Percentiles rank a stretch among this genome's conserved stretches.
phyloP scores from a whole-genome alignment of 2,888 invertebrate genomes.

The Myathropa florea region DNA sequence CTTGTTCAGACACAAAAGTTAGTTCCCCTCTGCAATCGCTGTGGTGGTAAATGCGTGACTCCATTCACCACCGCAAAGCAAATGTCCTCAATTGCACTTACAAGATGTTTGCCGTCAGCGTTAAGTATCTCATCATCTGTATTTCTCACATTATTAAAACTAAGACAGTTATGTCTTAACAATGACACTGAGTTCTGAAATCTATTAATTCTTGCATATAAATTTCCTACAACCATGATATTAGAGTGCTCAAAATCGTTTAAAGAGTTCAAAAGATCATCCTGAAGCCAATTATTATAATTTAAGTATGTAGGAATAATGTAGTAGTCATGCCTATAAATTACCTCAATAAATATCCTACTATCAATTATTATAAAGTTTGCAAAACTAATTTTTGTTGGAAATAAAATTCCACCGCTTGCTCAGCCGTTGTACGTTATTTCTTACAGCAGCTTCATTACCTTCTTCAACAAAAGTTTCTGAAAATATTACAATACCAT shows the following conservation, averaged over 20 bases:
- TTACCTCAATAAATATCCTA: not conserved
- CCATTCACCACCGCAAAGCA: not conserved
- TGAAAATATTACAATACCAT: not conserved
- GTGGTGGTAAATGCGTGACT: no score
- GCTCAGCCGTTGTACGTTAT: no score
- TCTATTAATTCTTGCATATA: not conserved
- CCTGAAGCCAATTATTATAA: not conserved
- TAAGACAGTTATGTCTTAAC: not conserved
- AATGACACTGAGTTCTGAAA: not conserved
- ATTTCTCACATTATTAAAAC: not conserved
- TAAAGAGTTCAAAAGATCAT: not conserved
- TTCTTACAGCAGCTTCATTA: no score
- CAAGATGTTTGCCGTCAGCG: not conserved
- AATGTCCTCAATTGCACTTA: not conserved
- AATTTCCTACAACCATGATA: not conserved
- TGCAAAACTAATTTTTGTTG: not conserved
- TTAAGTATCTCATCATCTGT: not conserved
- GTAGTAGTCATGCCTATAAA: not conserved
- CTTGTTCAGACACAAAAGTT: not conserved
- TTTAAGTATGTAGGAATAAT: not conserved
- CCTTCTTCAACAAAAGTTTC: not conserved
- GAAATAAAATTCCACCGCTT: not conserved
- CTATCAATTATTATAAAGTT: not conserved
- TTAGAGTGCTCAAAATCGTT: not conserved
- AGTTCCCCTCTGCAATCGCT: not conserved